Conservation (phyloP, 2,113 vertebrate species). For the Ptyas mucosa region DNA sequence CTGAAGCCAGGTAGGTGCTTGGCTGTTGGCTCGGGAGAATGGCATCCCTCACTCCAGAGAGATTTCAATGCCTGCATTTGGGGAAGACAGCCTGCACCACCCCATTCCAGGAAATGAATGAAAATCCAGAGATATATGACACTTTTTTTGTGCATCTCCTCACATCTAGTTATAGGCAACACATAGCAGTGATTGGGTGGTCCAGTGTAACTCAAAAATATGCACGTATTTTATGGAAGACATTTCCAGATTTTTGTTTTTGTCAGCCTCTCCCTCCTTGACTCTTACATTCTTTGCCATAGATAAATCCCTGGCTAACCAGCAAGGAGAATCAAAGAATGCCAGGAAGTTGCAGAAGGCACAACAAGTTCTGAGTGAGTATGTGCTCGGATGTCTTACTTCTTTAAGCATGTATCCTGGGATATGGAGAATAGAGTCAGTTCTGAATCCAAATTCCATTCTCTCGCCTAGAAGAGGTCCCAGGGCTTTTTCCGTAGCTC, state of each 20-base stretch:
- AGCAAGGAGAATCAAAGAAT: background rate
- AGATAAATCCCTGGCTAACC: background rate
- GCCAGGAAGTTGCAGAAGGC: background rate
- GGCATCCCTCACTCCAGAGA: background rate
- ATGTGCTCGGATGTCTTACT: background rate
- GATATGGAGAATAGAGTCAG: background rate
- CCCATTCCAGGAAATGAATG: background rate
- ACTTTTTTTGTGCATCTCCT: background rate
- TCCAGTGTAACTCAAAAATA: background rate
- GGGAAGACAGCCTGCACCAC: no score
- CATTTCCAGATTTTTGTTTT: background rate
- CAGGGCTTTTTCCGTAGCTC: background rate
- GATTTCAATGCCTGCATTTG: background rate
- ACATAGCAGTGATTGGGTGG: background rate
- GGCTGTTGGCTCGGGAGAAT: background rate
- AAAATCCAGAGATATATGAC: background rate
- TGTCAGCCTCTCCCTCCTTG: background rate
- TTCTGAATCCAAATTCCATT: background rate
- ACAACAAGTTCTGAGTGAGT: background rate
- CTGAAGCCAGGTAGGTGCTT: conserved; percentile 8
- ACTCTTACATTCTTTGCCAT: background rate
- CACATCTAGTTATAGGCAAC: background rate
- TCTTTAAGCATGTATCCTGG: background rate
- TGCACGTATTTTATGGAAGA: background rate
- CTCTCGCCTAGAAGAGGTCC: background rate